Evolutionary conservation across 2,888 invertebrate species (phyloP).

Genomic region (Dendrolimus houi): DNA sequence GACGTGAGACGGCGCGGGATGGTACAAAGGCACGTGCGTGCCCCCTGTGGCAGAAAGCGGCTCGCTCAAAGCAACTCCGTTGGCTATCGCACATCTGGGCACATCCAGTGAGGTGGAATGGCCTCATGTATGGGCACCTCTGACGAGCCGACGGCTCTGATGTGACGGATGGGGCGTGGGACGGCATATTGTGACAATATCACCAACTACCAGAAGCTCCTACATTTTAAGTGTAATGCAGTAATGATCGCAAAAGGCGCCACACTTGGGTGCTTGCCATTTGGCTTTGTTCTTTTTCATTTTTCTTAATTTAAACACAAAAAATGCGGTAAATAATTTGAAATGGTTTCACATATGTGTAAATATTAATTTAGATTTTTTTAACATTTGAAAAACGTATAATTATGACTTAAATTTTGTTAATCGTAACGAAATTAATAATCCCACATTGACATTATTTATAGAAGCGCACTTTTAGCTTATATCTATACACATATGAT

Average conservation of each 20-base stretch:
- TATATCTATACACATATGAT: no score
- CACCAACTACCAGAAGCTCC: conserved; percentile 40
- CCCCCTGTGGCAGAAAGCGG: conserved; percentile 48
- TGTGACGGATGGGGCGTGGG: conserved; percentile 54
- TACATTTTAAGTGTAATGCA: conserved; percentile 24
- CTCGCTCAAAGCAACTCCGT: conserved; percentile 44
- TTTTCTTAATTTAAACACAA: background rate
- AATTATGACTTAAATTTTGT: no score
- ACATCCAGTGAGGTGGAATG: conserved; percentile 63
- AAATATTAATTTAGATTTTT: no score
- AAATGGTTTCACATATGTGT: background rate
- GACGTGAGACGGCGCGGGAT: conserved; percentile 56
- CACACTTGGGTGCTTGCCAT: conserved; percentile 28
- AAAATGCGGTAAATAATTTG: background rate
- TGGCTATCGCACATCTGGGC: conserved; percentile 48
- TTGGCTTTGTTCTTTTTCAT: conserved; percentile 5
- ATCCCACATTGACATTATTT: no score
- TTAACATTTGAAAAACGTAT: no score
- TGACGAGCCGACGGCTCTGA: conserved; percentile 53
- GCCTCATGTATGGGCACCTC: conserved; percentile 65
- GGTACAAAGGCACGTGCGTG: conserved; percentile 67
- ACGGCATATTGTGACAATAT: conserved; percentile 49
- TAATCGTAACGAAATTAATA: no score
- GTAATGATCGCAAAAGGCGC: conserved; percentile 33
- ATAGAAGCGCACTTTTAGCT: no score